Evolutionary conservation across 2,888 invertebrate species (phyloP).

Genomic region (Agriopis leucophaearia): DNA sequence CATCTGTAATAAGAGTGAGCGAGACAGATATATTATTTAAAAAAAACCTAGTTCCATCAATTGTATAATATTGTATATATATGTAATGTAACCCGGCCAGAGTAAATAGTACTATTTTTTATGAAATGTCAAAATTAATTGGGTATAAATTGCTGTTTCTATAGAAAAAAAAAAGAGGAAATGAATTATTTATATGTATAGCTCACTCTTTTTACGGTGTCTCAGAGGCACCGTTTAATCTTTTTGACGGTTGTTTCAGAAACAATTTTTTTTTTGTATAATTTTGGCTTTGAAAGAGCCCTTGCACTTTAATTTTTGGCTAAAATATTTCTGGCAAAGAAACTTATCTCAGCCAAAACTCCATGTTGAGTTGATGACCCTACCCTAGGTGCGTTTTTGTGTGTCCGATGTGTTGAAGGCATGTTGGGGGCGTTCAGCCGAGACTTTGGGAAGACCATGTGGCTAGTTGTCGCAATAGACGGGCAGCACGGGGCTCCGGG

Average conservation of each 20-base stretch:
- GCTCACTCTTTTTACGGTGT: neutral
- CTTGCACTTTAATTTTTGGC: neutral
- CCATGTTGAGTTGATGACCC: neutral
- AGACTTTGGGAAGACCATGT: slow-evolving; percentile 2
- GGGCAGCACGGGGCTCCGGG: slow-evolving; percentile 87
- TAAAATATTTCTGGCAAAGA: slow-evolving; percentile 9
- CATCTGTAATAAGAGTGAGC: too few species aligned
- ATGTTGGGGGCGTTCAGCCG: neutral
- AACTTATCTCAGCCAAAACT: neutral
- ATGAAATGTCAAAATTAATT: too few species aligned
- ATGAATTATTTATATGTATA: too few species aligned
- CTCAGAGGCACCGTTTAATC: neutral
- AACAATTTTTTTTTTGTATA: neutral
- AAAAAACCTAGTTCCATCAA: too few species aligned
- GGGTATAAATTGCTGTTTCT: neutral
- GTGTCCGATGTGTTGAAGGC: too few species aligned
- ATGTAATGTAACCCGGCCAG: too few species aligned
- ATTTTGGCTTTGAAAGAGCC: too few species aligned
- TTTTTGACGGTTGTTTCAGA: neutral
- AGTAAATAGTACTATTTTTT: too few species aligned
- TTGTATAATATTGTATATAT: too few species aligned
- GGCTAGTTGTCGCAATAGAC: slow-evolving; percentile 80
- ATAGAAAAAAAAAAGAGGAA: too few species aligned
- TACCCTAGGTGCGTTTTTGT: neutral
- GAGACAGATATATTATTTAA: too few species aligned